Evolutionary conservation across 2,113 vertebrate genomes (phyloP), one percentile per base, ranked within the genome.

Genomic region (Ranitomeya variabilis): DNA sequence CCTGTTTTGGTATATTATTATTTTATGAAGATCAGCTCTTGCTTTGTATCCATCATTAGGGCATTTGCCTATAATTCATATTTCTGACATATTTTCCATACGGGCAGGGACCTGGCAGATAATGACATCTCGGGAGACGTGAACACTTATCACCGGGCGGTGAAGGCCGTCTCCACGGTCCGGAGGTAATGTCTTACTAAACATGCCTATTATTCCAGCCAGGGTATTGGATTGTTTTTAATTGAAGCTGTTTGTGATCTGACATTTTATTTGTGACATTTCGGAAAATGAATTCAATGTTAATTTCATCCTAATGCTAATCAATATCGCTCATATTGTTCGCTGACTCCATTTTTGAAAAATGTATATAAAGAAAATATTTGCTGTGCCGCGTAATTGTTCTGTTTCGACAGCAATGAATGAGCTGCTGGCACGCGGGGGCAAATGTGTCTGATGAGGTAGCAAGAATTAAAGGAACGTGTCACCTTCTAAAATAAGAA

Each of bases 191-290:
- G 19, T 16, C 37, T 77, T 54, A 37, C 57, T 78, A 86, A 86
- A 64, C 74, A 62, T 78, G 59, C 52, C 85, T 52, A 79, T 67
- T 86, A 86, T 86, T 78, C 57, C 37, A 67, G 76, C 45, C 37
- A 16, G 85, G 66, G 19, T 78, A 86, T 86, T 79, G 76, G 60
- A 86, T 79, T 80, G 37, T 21, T 66, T 64, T 77, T 79, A 78
- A 86, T 86, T 86, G 74, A 80, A 86, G 21, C 62, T 23, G 85
- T 77, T 79, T 76, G 54, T 60, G 69, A 85, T 59, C 54, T 86
- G 85, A 86, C 74, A 86, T 86, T 86, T 86, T 78, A 86, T 78
- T 86, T 86, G 85, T 86, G 74, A 52, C 85, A 86, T 86, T 86
- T 86, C 60, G 79, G 74, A 86, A 86, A 79, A 86, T 80, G 59